phyloP scores from a whole-genome alignment of 2,888 invertebrate species.

The Apotomis capreana region DNA sequence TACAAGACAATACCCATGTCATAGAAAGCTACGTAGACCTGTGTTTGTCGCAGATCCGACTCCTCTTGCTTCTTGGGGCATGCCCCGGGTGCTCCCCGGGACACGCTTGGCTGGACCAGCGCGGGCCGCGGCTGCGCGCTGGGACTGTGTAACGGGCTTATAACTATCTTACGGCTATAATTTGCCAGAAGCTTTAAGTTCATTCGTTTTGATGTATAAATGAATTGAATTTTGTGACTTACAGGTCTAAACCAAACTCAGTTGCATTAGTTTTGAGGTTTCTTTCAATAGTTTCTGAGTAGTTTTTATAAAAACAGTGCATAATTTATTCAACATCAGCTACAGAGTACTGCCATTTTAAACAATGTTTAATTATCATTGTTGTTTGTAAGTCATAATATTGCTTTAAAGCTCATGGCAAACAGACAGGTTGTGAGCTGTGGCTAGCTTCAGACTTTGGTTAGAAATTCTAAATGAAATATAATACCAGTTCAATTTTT shows the following conservation, averaged over 20 bases:
- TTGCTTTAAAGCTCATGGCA: conserved; percentile 40
- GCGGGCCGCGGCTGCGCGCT: conserved; percentile 76
- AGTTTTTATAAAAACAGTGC: too few species aligned
- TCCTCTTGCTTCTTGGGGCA: conserved; percentile 73
- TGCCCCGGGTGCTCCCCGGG: conserved; percentile 52
- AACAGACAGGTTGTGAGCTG: conserved; percentile 41
- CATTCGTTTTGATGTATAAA: not conserved
- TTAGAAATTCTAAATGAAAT: too few species aligned
- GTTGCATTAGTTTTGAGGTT: too few species aligned
- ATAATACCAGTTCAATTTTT: too few species aligned
- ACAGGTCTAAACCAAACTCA: too few species aligned
- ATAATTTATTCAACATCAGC: too few species aligned
- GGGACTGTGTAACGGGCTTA: conserved; percentile 75
- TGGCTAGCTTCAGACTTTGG: conserved; percentile 39
- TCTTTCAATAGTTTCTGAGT: too few species aligned
- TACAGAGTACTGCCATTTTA: too few species aligned
- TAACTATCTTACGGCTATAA: conserved; percentile 54
- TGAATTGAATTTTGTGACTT: too few species aligned
- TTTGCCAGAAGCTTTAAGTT: conserved; percentile 46
- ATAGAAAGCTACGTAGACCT: conserved; percentile 24
- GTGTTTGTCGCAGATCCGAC: conserved; percentile 46
- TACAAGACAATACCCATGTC: not conserved
- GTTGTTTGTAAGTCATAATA: too few species aligned
- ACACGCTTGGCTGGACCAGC: conserved; percentile 67
- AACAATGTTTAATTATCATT: too few species aligned